Evolutionary conservation across 2,113 vertebrate species (phyloP).

Genomic region (Eulemur macaco): DNA sequence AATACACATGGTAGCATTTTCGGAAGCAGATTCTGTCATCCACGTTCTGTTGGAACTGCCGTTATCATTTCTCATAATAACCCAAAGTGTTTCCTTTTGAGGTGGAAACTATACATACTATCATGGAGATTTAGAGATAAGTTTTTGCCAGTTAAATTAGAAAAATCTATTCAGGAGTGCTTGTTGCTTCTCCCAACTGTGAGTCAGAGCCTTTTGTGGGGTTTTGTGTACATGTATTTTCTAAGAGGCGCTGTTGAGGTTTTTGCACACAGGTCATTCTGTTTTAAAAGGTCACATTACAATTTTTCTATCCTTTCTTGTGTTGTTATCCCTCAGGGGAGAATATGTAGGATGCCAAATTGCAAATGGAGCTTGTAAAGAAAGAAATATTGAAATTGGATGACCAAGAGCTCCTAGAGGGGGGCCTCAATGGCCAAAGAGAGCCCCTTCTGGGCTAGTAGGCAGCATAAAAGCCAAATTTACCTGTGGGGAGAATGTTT

Average conservation of each 20-base stretch:
- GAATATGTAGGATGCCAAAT: conserved; percentile 23
- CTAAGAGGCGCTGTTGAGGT: background rate
- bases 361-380: conserved; percentile 18
- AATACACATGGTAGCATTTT: conserved; percentile 49
- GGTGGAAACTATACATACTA: background rate
- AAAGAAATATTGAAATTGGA: conserved; percentile 35
- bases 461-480: background rate
- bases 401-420: conserved; percentile 7
- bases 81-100: conserved; percentile 35
- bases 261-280: conserved; percentile 61
- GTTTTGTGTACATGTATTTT: conserved; percentile 51
- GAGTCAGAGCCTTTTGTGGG: conserved; percentile 53
- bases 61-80: conserved; percentile 46
- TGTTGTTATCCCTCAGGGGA: conserved; percentile 39
- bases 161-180: conserved; percentile 54
- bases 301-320: conserved; percentile 46
- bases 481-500: background rate
- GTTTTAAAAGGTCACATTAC: conserved; percentile 66
- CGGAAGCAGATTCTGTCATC: conserved; percentile 36
- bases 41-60: background rate
- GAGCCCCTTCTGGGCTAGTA: background rate
- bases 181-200: background rate
- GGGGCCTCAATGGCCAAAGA: background rate
- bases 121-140: background rate
- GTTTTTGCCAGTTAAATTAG: conserved; percentile 40